These are phyloP conservation scores for Steromphala cineraria DNA, from an alignment of 2,888 invertebrate species.

Conservation along the genomic window DNA sequence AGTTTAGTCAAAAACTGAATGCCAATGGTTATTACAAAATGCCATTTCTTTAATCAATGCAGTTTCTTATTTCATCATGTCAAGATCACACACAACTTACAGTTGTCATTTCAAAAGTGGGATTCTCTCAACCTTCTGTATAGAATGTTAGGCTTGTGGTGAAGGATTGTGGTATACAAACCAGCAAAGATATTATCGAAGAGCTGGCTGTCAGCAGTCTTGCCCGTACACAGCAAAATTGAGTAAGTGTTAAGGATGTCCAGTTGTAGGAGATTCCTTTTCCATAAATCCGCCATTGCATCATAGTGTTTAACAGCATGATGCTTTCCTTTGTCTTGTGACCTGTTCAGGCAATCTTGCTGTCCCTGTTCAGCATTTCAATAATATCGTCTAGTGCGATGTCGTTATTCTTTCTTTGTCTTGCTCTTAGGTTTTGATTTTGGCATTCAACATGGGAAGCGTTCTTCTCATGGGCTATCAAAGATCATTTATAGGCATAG, in stretches of 20 bases:
- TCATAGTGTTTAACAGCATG: constrained; percentile 31
- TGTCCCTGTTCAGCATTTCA: constrained; percentile 34
- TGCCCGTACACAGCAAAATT: no score
- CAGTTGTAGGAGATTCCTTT: constrained; percentile 13
- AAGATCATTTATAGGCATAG: constrained; percentile 4
- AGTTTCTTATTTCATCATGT: not conserved
- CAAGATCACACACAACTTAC: not conserved
- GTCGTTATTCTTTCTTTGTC: constrained; percentile 28
- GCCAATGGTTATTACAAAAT: no score
- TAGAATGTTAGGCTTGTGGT: constrained; percentile 19
- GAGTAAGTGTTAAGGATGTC: not conserved
- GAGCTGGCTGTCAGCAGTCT: no score
- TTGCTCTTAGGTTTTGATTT: not conserved
- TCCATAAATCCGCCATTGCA: not conserved
- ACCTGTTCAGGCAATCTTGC: constrained; percentile 22
- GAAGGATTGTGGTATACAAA: constrained; percentile 20
- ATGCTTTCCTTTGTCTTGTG: constrained; percentile 32
- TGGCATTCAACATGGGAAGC: not conserved
- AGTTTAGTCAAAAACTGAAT: no score
- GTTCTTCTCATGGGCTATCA: constrained; percentile 18
- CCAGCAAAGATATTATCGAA: constrained; percentile 16
- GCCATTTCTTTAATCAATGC: no score
- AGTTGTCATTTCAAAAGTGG: not conserved
- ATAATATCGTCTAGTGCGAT: constrained; percentile 28
- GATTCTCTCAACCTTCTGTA: constrained; percentile 15